Evolutionary conservation across 1,140 invertebrate genomes (phyloP).

Genomic region (Drosophila lacteicornis): DNA sequence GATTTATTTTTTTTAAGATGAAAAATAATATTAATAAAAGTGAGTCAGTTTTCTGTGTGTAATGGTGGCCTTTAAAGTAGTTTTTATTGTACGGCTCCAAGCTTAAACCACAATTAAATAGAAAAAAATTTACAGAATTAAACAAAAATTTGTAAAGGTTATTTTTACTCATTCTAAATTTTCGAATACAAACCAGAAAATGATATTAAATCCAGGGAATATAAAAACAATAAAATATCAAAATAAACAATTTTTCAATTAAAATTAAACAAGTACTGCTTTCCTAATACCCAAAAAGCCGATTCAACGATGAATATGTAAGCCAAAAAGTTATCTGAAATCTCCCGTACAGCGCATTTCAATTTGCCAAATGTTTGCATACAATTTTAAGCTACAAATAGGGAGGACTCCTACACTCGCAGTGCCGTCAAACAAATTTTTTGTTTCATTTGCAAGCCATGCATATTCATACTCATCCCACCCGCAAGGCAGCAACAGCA

Average conservation of each 20-base stretch:
- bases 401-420: background rate
- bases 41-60: too few species aligned
- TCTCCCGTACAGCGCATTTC: conserved; percentile 3
- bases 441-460: conserved; percentile 46
- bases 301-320: background rate
- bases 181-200: too few species aligned
- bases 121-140: too few species aligned
- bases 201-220: too few species aligned
- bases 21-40: too few species aligned
- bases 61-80: too few species aligned
- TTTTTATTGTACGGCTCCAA: too few species aligned
- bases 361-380: conserved; percentile 44
- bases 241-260: background rate
- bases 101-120: too few species aligned
- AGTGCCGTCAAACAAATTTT: conserved; percentile 15
- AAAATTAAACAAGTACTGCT: background rate
- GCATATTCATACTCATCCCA: conserved; percentile 28
- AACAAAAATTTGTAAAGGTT: too few species aligned
- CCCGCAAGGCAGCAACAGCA: background rate
- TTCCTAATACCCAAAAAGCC: background rate
- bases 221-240: background rate
- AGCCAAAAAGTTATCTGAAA: background rate
- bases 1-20: background rate
- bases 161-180: too few species aligned
- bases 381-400: conserved; percentile 30